Evolutionary conservation across 23 tunicate genomes (phyloP).

Genomic region (Aplidium turbinatum): DNA sequence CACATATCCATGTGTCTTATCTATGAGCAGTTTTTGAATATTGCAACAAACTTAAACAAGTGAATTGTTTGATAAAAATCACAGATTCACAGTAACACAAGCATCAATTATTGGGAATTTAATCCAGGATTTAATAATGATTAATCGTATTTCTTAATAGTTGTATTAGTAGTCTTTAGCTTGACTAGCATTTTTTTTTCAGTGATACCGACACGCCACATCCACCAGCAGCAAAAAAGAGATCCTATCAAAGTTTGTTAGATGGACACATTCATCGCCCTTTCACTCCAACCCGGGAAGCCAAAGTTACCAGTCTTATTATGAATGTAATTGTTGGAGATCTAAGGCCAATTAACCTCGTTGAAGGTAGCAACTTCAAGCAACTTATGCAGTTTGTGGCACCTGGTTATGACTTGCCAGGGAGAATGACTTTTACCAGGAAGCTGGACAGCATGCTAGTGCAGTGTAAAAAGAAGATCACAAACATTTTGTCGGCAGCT

Average conservation of each 20-base stretch:
- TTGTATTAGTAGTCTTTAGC: too few species aligned
- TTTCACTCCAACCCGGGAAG: conserved; percentile 1
- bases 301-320: conserved; percentile 9
- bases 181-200: too few species aligned
- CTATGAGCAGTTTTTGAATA: too few species aligned
- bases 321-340: conserved; percentile 19
- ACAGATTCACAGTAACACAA: too few species aligned
- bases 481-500: neutral
- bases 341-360: conserved; percentile 11
- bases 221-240: conserved; percentile 5
- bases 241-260: conserved; percentile 8
- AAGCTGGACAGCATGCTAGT: neutral
- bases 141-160: too few species aligned
- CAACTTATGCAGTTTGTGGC: conserved; percentile 14
- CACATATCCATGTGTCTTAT: too few species aligned
- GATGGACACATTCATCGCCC: conserved; percentile 5
- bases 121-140: too few species aligned
- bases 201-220: conserved; percentile 1
- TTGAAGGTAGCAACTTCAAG: conserved; percentile 28
- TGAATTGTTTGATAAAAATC: too few species aligned
- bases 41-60: too few species aligned
- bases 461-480: neutral
- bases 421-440: conserved; percentile 6
- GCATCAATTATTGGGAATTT: too few species aligned
- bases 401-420: conserved; percentile 23